Evolutionary conservation across 2,113 vertebrate species (phyloP), one percentile per base, ranked within the genome.

Genomic region (Onychostruthus taczanowskii): DNA sequence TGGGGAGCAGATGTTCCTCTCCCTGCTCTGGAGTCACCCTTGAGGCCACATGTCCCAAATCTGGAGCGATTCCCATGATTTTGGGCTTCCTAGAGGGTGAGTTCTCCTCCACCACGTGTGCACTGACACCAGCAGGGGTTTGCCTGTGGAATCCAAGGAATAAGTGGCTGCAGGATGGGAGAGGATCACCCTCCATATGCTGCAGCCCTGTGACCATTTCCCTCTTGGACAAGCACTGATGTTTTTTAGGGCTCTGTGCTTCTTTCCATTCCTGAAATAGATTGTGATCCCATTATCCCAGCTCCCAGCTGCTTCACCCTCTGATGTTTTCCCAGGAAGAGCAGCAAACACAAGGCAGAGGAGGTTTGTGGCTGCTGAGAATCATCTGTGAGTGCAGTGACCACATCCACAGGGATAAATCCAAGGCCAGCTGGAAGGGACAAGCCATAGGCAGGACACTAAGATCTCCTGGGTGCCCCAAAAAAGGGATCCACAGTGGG

Each of bases 111-210:
- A 2, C 11, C 24, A 2, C 1, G 0, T 9, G 2, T 18, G 44
- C 35, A 1, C 24, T 61, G 13, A 0, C 23, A 23, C 16, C 94
- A 76, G 82, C 90, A 76, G 92, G 87, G 67, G 5, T 69, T 85
- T 4, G 13, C 46, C 37, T 46, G 75, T 22, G 79, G 41, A 43
- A 88, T 96, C 92, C 95, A 95, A 96, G 83, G 43, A 76, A 6
- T 58, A 94, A 92, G 53, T 95, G 85, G 70, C 92, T 80, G 58
- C 75, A 30, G 88, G 58, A 64, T 7, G 46, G 75, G 82, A 49
- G 78, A 94, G 95, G 77, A 94, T 93, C 94, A 35, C 92, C 85
- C 82, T 94, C 95, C 92, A 90, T 92, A 79, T 96, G 95, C 88
- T 76, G 28, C 78, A 80, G 52, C 76, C 81, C 43, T 7, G 10